Base-by-base conservation (phyloP, 1,140 invertebrate species). In the Lepidurus apus region DNA sequence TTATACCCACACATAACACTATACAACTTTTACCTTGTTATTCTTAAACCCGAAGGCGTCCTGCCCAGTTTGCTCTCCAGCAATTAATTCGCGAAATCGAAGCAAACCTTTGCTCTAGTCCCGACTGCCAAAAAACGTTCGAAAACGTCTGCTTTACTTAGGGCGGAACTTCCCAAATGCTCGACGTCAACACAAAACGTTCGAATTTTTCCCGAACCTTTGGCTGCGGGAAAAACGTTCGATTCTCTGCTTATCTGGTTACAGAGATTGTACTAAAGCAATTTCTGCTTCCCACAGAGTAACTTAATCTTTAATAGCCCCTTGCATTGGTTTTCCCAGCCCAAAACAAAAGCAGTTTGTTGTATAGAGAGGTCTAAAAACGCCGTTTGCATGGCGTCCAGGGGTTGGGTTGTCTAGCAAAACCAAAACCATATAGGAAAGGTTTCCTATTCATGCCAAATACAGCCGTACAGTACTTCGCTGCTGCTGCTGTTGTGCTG, bases 301-400 rank as follows among this genome's bases (percentile, higher is more conserved):
- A 65, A 65, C 53, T 65, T 65, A 65, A 65, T 65, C 53, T 65
- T 34, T 65, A 65, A 65, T 21, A 65, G 53, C 21, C 53, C 53
- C 8, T 65, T 65, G 53, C 53, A 21, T 65, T 65, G 53, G 53
- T 13, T 65, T 13, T 65, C 53, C 53, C 53, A 65, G 53, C 53
- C 34, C 53, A 65, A 65, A 65, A 65, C 53, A 65, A 65, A 65
- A 65, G 53, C 53, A 21, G 17, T 17, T 65, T 65, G 53, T 65
- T 34, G 13, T 65, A 65, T 13, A 65, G 21, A 65, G 21, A 21
- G 21, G 53, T 21, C 53, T 65, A 65, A 65, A 65, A 65, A 65
- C 21, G 53, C 53, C 53, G 53, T 65, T 65, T 65, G 53, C 53
- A 17, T 65, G 53, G 53, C 53, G 53, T 65, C 53, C 21, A 65